Evolutionary conservation across 2,888 invertebrate genomes (phyloP), one percentile per base, ranked within the genome.

Genomic region (Rhyacophila evoluta): DNA sequence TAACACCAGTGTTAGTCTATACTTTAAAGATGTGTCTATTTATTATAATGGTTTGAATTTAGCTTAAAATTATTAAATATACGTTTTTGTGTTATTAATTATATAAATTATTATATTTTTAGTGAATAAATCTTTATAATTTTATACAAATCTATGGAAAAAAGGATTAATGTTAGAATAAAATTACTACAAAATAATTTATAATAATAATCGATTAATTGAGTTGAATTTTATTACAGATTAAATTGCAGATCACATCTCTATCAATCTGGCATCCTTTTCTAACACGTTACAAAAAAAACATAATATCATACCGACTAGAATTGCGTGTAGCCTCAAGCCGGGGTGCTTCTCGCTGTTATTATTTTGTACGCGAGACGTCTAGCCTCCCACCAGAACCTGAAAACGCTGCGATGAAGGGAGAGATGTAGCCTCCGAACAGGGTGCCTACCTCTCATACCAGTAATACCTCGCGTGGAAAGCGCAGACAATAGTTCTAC

Each of bases 401-500:
- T 70, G 70, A 36, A 33, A 70, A 70, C 11, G 15, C 70, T 10
- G 25, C 33, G 33, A 29, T 33, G 33, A 15, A 36, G 33, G 33
- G 70, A 70, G 28, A 11, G 15, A 5, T 70, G 8, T 36, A 70
- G 33, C 36, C 70, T 36, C 70, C 36, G 33, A 12, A 33, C 70
- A 12, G 36, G 55, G 15, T 10, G 19, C 55, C 55, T 25, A 19
- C 55, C 55, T 55, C 55, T 19, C 55, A 70, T 33, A 8, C 15
- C 55, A 15, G 25, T 12, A 55, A 25, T 19, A 70, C 33, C 19
- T 36, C 15, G 12, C 33, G 70, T 15, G 70, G 36, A 70, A 70
- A 70, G 33, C 41, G 73, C 73, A 79, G 79, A 75, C 73, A 79
- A 79, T 73, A 79, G 76, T 79, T 79, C 75, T 73, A 76, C 79